Evolutionary conservation across 2,888 invertebrate species (phyloP), one percentile per base, ranked within the genome.

Genomic region (Amphipyra tragopoginis): DNA sequence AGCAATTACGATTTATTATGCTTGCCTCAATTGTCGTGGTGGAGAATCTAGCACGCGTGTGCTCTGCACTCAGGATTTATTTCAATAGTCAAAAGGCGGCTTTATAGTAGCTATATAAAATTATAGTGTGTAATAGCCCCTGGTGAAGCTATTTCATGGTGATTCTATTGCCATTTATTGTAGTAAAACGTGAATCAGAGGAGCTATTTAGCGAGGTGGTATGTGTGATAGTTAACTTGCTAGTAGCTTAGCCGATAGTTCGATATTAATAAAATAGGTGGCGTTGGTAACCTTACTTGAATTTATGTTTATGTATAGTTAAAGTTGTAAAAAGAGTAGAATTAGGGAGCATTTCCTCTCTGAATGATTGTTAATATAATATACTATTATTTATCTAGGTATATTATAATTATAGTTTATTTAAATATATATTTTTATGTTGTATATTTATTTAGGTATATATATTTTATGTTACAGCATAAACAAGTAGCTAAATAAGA

Each of bases 1-100:
- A 82, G 84, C 82, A 83, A 84, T 86, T 87, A 81, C 80, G 82
- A 88, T 86, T 88, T 87, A 89, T 87, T 85, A 79, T 72, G 65
- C 73, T 63, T 60, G 65, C 58, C 62, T 72, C 72, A 63, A 72
- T 79, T 70, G 67, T 72, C 58, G 67, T 34, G 59, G 61, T 29
- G 38, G 48, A 40, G 64, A 75, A 67, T 72, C 61, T 58, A 50
- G 55, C 48, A 58, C 38, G 36, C 60, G 62, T 68, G 38, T 56
- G 56, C 26, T 58, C 26, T 50, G 42, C 39, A 48, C 39, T 47
- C 45, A 26, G 11, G 4, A 53, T 42, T 53, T 61, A 73, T 66
- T 56, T 53, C 45, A 66, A 47, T 66, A 49, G 38, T n/a, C 15
- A n/a, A 36, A 56, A 43, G 8, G 2, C 11, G 6, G 14, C n/a